Evolutionary conservation across 2,797 vertebrate genomes (phyloP).

Genomic region (Anolis apletophallus): DNA sequence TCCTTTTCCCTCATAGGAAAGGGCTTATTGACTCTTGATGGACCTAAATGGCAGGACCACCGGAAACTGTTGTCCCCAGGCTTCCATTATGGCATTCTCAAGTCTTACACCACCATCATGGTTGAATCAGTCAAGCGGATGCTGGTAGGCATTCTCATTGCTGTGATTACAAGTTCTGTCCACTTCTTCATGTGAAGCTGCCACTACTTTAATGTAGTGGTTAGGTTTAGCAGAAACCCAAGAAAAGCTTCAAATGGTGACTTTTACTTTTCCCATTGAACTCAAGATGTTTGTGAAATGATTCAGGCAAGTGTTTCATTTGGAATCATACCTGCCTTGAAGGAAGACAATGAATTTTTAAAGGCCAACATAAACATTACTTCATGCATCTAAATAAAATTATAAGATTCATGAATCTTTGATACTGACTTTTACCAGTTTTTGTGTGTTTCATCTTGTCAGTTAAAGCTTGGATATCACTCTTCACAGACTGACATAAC

Average conservation of each 20-base stretch:
- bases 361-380: too few relatives aligned
- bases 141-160: conserved; percentile 56
- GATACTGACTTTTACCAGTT: neutral
- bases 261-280: neutral
- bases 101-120: conserved; percentile 81
- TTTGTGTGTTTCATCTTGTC: neutral
- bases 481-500: neutral
- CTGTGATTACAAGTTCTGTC: neutral
- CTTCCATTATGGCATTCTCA: conserved; percentile 87
- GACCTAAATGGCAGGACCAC: conserved; percentile 84
- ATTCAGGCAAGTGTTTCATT: neutral
- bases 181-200: neutral
- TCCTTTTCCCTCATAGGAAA: conserved; percentile 72
- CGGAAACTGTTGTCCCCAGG: conserved; percentile 83
- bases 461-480: neutral
- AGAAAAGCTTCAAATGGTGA: neutral
- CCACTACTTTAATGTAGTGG: neutral
- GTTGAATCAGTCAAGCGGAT: conserved; percentile 78
- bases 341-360: neutral
- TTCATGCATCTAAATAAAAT: neutral
- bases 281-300: too few relatives aligned
- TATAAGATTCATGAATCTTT: neutral
- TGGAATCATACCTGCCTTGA: neutral
- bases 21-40: conserved; percentile 81
- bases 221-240: neutral